Conservation (phyloP, 2,113 vertebrate species). For the Hemiprocne comata region DNA sequence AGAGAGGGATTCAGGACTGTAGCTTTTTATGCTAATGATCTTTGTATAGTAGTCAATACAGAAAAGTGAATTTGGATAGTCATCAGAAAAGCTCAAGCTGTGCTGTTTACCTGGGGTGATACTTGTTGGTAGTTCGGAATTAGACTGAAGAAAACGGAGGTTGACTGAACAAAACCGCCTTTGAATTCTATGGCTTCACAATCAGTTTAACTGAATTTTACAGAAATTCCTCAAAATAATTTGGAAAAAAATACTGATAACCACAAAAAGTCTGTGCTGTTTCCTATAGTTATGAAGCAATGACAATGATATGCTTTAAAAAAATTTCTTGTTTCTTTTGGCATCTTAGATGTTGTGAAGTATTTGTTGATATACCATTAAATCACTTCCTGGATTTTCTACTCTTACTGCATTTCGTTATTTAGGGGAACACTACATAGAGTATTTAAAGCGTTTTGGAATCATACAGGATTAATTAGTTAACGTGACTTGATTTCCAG, state of each 20-base stretch:
- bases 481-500: not conserved
- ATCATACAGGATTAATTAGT: not conserved
- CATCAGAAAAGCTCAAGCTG: not conserved
- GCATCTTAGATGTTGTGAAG: not conserved
- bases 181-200: not conserved
- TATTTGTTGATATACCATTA: not conserved
- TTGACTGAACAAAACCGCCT: not conserved
- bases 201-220: not conserved
- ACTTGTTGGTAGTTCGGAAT: not conserved
- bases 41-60: not conserved
- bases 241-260: not conserved
- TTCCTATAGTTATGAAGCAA: not conserved
- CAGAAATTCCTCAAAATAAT: not conserved
- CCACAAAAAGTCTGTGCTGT: not conserved
- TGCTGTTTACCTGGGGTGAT: not conserved
- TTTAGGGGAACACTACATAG: not conserved
- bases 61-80: not conserved
- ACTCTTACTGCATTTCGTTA: not conserved
- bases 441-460: not conserved
- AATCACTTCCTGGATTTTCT: not conserved
- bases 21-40: not conserved
- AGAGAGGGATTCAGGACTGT: not conserved
- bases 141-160: not conserved
- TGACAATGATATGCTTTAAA: not conserved
- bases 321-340: not conserved